phyloP scores from a whole-genome alignment of 2,113 vertebrate genomes.

The Pluvianellus socialis region DNA sequence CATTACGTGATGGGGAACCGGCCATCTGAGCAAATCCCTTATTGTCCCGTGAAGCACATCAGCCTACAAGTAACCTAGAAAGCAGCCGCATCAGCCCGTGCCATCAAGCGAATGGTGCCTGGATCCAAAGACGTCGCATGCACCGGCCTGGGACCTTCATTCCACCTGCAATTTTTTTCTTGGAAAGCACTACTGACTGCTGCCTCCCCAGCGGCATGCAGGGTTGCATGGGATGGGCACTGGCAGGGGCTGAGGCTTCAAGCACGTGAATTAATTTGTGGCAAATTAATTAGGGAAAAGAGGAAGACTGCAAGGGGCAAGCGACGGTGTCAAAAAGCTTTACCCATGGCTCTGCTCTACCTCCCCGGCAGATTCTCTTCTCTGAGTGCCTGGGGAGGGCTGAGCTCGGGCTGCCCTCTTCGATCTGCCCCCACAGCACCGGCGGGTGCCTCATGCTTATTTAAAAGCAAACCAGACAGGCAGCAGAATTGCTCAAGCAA shows the following conservation, averaged over 20 bases:
- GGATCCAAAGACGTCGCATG: not conserved
- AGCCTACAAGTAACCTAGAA: not conserved
- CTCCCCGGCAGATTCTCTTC: not conserved
- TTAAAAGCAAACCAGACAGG: not conserved
- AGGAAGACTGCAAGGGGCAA: not conserved
- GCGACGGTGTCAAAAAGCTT: fast-evolving
- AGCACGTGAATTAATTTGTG: not conserved
- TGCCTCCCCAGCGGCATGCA: not conserved
- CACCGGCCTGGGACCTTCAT: not conserved
- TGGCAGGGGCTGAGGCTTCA: not conserved
- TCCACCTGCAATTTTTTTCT: not conserved
- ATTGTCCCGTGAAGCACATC: not conserved
- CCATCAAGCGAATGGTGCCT: not conserved
- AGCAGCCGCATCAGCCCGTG: not conserved
- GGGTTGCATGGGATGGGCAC: not conserved
- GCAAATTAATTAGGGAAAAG: not conserved
- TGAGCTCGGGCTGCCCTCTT: fast-evolving
- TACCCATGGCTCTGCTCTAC: not conserved
- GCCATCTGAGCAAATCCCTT: not conserved
- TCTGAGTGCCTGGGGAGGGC: not conserved
- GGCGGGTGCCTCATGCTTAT: not conserved
- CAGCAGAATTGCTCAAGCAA: not conserved
- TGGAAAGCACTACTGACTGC: not conserved
- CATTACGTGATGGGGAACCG: fast-evolving
- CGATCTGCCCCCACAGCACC: fast-evolving